Evolutionary conservation across 1,140 invertebrate species (phyloP), one percentile per base, ranked within the genome.

Genomic region (Ceratitis capitata): DNA sequence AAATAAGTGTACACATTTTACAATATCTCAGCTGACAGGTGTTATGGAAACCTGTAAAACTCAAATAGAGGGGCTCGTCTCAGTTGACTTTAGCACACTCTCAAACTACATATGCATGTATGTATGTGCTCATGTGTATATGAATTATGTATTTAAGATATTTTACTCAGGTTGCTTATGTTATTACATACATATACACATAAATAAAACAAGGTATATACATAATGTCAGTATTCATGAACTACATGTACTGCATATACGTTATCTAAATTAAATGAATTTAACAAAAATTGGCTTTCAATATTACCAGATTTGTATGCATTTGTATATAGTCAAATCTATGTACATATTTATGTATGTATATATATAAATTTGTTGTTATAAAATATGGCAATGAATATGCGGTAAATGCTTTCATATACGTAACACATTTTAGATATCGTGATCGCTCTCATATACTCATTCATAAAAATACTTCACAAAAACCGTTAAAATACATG

Each of bases 21-120:
- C 12, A 23, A 4, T 56, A 23, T 23, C 6, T 56, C 2, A 29
- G 29, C 26, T 47, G 45, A 47, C 45, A 61, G 58, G 58, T 61
- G 23, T 7, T 14, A 61, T 10, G 45, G 26, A 61, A 61, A 61
- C 26, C 58, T 29, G 58, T 61, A 23, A 61, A 32, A 26, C 14
- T 26, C 58, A 61, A 61, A 61, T 23, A 61, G 58, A 61, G 58
- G 58, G 58, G 58, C 58, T 61, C 58, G 58, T 29, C 58, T 61
- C 3, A 4, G 58, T 26, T 32, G 14, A 32, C 23, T 32, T 14
- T 47, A 9, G 45, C 45, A 1, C 45, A 61, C 1, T 32, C 4
- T 61, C 14, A 10, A 14, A 26, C 1, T 16, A 53, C 45, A 47
- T 47, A 47, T 47, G 45, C 14, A 47, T 47, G 1, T 47, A 47